These are phyloP conservation scores for Apteryx mantelli DNA, from an alignment of 2,113 vertebrate species.

Conservation along the genomic window DNA sequence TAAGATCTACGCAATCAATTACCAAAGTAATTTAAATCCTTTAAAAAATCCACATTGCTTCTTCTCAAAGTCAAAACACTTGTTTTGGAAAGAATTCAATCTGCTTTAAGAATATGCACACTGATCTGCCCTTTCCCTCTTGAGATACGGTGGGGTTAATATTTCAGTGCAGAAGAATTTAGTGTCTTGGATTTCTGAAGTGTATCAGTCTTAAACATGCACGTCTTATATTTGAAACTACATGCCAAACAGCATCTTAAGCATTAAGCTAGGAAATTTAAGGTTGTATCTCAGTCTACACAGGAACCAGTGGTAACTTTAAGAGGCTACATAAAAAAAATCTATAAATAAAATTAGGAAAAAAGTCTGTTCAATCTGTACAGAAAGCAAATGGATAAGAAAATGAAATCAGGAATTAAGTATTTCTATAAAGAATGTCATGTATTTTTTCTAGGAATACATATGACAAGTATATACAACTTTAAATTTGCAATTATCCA, in stretches of 20 bases:
- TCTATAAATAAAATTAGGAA: constrained; percentile 50
- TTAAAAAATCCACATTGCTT: constrained; percentile 33
- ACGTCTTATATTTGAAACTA: background rate
- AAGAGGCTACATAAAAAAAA: constrained; percentile 7
- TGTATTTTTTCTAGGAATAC: constrained; percentile 75
- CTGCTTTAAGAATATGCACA: background rate
- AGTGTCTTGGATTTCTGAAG: background rate
- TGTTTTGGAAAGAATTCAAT: constrained; percentile 40
- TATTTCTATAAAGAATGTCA: constrained; percentile 68
- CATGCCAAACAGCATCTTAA: background rate
- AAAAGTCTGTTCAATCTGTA: constrained; percentile 69
- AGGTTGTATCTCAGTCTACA: constrained; percentile 74
- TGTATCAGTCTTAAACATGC: background rate
- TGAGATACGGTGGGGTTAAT: background rate
- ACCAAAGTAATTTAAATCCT: constrained; percentile 37
- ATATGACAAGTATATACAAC: constrained; percentile 74
- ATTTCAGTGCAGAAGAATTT: background rate
- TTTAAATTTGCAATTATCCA: constrained; percentile 67
- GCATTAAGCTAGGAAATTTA: constrained; percentile 39
- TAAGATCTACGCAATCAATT: background rate
- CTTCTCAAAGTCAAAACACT: constrained; percentile 55
- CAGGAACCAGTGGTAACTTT: background rate
- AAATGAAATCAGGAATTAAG: constrained; percentile 72
- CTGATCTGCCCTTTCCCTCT: background rate
- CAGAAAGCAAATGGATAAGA: constrained; percentile 52